Evolutionary conservation across 2,797 vertebrate genomes (phyloP).

Genomic region (Coregonus ussuriensis): DNA sequence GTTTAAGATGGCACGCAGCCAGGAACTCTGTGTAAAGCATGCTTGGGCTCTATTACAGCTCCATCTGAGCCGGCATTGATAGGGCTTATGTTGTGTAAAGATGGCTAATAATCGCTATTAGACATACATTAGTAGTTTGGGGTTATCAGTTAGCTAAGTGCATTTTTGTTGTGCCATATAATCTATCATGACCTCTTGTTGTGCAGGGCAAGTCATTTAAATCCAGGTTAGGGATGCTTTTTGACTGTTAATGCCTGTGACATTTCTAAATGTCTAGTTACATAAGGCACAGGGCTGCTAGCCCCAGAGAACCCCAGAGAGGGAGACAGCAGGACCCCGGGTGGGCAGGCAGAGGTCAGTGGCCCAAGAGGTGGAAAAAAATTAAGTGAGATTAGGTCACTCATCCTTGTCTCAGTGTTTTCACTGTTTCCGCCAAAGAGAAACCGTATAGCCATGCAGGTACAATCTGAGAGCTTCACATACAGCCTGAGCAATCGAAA

Average conservation of each 20-base stretch:
- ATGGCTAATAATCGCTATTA: conserved; percentile 42
- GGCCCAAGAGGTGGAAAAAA: conserved; percentile 52
- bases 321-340: conserved; percentile 51
- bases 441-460: conserved; percentile 38
- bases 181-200: conserved; percentile 24
- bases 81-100: conserved; percentile 45
- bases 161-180: conserved; percentile 13
- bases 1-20: conserved; percentile 39
- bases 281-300: conserved; percentile 44
- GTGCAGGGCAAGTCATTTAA: neutral
- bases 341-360: conserved; percentile 56
- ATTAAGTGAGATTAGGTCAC: conserved; percentile 61
- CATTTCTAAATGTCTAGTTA: conserved; percentile 69
- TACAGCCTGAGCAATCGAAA: conserved; percentile 15
- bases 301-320: conserved; percentile 37
- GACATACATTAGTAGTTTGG: conserved; percentile 37
- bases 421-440: conserved; percentile 39
- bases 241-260: conserved; percentile 57
- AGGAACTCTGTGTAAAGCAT: conserved; percentile 49
- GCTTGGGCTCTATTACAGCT: conserved; percentile 45
- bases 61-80: conserved; percentile 45
- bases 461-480: conserved; percentile 33
- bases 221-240: conserved; percentile 34
- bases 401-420: conserved; percentile 64
- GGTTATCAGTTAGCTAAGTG: conserved; percentile 32